These are phyloP conservation scores for Stigmatopora nigra DNA, from an alignment of 2,113 vertebrate genomes.

Conservation along the genomic window DNA sequence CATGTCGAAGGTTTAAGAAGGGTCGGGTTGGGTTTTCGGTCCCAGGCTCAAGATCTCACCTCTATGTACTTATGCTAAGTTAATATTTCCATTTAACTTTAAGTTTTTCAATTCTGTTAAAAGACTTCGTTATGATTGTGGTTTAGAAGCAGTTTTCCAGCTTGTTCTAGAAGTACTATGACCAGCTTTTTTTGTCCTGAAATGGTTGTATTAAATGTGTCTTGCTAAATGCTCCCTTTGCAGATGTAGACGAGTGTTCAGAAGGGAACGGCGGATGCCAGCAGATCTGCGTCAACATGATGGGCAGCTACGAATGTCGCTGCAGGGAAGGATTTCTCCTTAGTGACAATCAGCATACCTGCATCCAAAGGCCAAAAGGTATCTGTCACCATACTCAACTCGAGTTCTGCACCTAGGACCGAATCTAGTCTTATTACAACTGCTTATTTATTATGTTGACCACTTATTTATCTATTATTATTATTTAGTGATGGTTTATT, in stretches of 20 bases:
- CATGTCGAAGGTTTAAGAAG: too few relatives aligned
- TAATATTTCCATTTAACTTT: constrained; percentile 1
- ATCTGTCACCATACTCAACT: constrained; percentile 9
- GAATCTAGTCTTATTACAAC: too few relatives aligned
- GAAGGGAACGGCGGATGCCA: constrained; percentile 95
- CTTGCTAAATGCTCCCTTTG: constrained; percentile 24
- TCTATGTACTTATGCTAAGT: not conserved
- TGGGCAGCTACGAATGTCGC: constrained; percentile 97
- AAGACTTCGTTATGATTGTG: constrained; percentile 1
- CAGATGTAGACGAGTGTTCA: constrained; percentile 93
- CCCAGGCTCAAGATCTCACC: too few relatives aligned
- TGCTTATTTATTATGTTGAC: too few relatives aligned
- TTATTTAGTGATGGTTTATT: too few relatives aligned
- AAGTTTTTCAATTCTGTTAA: not conserved
- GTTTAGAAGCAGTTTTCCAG: constrained; percentile 6
- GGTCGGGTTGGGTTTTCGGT: too few relatives aligned
- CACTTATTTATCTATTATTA: too few relatives aligned
- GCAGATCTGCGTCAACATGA: constrained; percentile 97
- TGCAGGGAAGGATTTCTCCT: constrained; percentile 96
- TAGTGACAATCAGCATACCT: constrained; percentile 98
- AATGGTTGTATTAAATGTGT: constrained; percentile 23
- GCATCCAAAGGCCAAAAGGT: constrained; percentile 97
- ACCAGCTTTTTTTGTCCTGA: constrained; percentile 19
- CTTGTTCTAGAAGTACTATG: constrained; percentile 5
- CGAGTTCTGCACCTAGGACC: too few relatives aligned